phyloP scores from a whole-genome alignment of 2,888 invertebrate species.

The Orchesella flavescens region DNA sequence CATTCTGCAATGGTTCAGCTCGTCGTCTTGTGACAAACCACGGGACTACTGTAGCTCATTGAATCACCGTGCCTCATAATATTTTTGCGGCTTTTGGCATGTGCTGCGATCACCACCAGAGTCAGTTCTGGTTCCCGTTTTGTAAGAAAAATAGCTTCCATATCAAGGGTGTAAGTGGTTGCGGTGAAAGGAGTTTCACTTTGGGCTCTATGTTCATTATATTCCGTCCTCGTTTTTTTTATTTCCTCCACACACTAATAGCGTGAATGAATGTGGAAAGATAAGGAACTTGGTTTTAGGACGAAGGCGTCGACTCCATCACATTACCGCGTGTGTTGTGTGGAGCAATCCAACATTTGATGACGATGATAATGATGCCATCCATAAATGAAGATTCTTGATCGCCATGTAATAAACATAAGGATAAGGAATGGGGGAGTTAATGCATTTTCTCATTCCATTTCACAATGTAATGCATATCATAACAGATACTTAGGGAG shows the following conservation, averaged over 20 bases:
- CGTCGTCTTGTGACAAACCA: no score
- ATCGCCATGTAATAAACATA: slow-evolving; percentile 8
- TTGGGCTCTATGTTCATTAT: no score
- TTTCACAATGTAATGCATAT: slow-evolving; percentile 6
- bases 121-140: not conserved
- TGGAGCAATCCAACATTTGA: not conserved
- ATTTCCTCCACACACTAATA: no score
- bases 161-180: not conserved
- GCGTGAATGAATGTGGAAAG: no score
- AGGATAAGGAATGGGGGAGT: not conserved
- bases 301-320: no score
- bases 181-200: no score
- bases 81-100: slow-evolving; percentile 1
- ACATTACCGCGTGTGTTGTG: no score
- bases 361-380: not conserved
- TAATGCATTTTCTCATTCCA: not conserved
- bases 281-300: no score
- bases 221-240: no score
- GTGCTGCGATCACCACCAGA: not conserved
- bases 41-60: not conserved
- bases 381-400: slow-evolving; percentile 4
- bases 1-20: no score
- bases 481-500: slow-evolving; percentile 9
- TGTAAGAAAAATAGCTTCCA: not conserved
- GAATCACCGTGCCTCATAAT: not conserved